Evolutionary conservation across 2,113 vertebrate species (phyloP).

Genomic region (Chitala chitala): DNA sequence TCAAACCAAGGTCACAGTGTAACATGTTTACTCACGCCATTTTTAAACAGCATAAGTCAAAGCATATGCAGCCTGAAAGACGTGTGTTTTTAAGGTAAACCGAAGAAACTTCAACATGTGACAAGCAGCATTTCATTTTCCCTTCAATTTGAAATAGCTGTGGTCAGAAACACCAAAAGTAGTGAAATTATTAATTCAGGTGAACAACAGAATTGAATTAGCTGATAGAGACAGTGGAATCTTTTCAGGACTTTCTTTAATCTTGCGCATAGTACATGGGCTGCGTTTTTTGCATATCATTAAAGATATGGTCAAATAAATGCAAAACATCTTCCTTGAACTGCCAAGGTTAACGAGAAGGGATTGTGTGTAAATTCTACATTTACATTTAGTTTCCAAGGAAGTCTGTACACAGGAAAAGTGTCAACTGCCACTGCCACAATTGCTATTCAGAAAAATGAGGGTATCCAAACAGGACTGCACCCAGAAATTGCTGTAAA

Average conservation of each 20-base stretch:
- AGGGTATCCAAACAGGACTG: neutral
- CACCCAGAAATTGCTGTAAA: neutral
- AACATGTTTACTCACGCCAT: neutral
- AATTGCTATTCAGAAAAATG: neutral
- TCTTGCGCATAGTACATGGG: neutral
- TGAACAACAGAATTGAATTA: neutral
- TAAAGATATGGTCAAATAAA: neutral
- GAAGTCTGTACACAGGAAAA: neutral
- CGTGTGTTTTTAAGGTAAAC: neutral
- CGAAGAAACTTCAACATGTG: neutral
- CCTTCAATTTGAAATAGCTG: too few relatives aligned
- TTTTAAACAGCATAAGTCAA: neutral
- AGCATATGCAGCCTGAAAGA: too few relatives aligned
- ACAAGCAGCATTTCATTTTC: too few relatives aligned
- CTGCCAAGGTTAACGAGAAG: neutral
- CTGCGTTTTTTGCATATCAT: slow-evolving; percentile 2
- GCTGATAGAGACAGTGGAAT: neutral
- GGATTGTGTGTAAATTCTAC: neutral
- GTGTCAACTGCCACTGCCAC: neutral
- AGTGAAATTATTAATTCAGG: neutral
- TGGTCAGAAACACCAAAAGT: too few relatives aligned
- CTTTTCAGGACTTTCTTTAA: slow-evolving; percentile 7
- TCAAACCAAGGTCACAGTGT: neutral
- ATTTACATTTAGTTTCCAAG: neutral
- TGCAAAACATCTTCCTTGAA: neutral